Conservation (phyloP, 2,888 invertebrate species). For the Capitulum mitella region DNA sequence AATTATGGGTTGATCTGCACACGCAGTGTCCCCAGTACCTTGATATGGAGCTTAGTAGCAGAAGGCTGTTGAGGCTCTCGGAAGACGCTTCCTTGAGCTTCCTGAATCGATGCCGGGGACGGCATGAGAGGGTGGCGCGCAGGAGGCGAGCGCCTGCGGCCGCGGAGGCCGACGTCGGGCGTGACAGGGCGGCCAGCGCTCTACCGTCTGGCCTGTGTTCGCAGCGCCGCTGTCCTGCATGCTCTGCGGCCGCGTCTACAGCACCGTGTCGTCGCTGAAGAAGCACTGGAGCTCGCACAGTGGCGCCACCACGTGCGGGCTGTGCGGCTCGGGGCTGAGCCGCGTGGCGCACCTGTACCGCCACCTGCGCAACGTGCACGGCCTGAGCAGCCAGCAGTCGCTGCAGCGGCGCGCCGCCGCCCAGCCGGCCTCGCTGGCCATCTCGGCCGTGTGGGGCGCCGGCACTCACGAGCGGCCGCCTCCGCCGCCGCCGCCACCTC, state of each 20-base stretch:
- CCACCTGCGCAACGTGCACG: slow-evolving; percentile 19
- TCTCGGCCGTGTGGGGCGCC: not conserved
- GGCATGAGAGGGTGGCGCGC: too few species aligned
- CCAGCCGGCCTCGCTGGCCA: not conserved
- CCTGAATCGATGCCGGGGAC: too few species aligned
- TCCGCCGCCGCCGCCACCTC: too few species aligned
- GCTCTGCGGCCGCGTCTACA: not conserved
- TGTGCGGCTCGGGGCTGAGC: not conserved
- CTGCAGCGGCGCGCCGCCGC: not conserved
- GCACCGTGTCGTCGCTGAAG: not conserved
- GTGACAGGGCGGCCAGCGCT: too few species aligned
- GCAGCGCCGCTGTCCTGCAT: not conserved
- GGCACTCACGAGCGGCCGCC: too few species aligned
- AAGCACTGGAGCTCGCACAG: slow-evolving; percentile 15
- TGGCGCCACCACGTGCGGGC: slow-evolving; percentile 7
- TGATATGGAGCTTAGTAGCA: too few species aligned
- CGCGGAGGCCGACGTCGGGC: too few species aligned
- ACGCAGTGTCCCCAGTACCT: too few species aligned
- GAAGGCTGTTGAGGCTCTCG: too few species aligned
- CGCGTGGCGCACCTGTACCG: slow-evolving; percentile 13
- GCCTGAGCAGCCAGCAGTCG: not conserved
- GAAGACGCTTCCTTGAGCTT: too few species aligned
- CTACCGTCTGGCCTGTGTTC: not conserved
- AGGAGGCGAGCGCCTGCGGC: too few species aligned
- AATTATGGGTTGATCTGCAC: too few species aligned